phyloP scores from a whole-genome alignment of 2,797 vertebrate genomes.

The Siniperca undulata region DNA sequence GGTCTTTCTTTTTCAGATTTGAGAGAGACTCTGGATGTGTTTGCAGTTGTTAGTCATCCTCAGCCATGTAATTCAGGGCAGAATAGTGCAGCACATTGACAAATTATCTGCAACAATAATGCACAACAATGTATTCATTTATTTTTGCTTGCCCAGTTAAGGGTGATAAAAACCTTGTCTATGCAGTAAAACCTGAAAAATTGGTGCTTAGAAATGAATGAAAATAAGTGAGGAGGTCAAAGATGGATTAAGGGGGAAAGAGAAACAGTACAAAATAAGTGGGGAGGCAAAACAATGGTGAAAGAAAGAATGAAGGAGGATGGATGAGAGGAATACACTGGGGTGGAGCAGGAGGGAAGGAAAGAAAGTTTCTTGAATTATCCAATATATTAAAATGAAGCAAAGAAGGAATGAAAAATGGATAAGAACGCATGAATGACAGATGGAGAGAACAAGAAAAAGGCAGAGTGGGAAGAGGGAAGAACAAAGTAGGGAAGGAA shows the following conservation, averaged over 20 bases:
- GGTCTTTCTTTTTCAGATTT: conserved; percentile 46
- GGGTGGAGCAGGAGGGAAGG: background rate
- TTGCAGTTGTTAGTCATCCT: conserved; percentile 50
- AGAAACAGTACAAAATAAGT: background rate
- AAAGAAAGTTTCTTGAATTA: background rate
- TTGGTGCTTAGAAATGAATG: conserved; percentile 12
- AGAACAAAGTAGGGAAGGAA: too few species aligned
- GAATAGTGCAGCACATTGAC: conserved; percentile 24
- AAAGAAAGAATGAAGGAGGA: background rate
- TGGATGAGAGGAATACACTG: background rate
- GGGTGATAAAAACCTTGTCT: conserved; percentile 1
- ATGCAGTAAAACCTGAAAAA: conserved; percentile 5
- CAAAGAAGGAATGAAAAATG: background rate
- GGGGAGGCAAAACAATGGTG: background rate
- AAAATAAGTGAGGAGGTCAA: conserved; percentile 8
- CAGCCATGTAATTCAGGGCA: conserved; percentile 22
- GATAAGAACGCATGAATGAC: background rate
- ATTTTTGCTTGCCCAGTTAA: conserved; percentile 19
- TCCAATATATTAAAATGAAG: background rate
- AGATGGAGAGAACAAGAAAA: background rate
- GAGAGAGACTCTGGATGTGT: conserved; percentile 20
- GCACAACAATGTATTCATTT: conserved; percentile 17
- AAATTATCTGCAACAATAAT: conserved; percentile 34
- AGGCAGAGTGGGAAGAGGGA: background rate
- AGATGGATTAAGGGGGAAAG: background rate